Base-by-base conservation (phyloP, 2,113 vertebrate species). In the rat (Rattus norvegicus) region DNA sequence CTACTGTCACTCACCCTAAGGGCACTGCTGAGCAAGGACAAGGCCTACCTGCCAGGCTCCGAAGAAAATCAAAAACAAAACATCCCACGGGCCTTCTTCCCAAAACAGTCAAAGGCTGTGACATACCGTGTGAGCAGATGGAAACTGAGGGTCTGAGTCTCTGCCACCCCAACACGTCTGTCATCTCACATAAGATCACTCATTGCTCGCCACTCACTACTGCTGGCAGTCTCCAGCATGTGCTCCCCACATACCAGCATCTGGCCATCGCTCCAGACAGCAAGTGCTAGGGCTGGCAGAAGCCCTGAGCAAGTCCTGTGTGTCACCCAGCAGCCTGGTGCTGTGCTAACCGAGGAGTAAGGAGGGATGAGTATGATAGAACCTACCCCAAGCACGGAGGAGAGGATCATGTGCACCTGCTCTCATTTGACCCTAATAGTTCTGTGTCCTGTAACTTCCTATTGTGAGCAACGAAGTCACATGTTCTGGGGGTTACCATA, bases 151-250 rank as follows among this genome's bases (percentile, higher is more conserved):
- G 26, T 49, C 61, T 76, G 56, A 65, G 91, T 73, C 67, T 72
- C 1, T 52, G 11, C n/a, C 20, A 33, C 36, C 73, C 49, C 65
- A 70, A 49, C 0, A 0, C 0, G 43, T 43, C 43, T 43, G 2
- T 49, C 79, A 43, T 33, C 87, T 70, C n/a, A 79, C 24, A 5
- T 16, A 81, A 86, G 28, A 91, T 79, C 49, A 56, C n/a, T 14
- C 77, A 80, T 13, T 59, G 54, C 10, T 39, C 19, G 54, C 79
- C 20, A 39, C 14, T 56, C 20, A 14, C 33, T 83, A 22, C 54
- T 11, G 5, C 54, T 6, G 12, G 20, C 79, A 26, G 4, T 26
- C 47, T 80, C 77, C 77, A 65, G 54, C 2, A 36, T 22, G 54
- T 47, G 47, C 80, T 69, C 69, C 69, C 47, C 14, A 19, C 0